A percentile compares a stretch with the other conserved stretches of the same genome.
Conservation (phyloP, 2,797 vertebrate species). For the Sebastes aleutianus region DNA sequence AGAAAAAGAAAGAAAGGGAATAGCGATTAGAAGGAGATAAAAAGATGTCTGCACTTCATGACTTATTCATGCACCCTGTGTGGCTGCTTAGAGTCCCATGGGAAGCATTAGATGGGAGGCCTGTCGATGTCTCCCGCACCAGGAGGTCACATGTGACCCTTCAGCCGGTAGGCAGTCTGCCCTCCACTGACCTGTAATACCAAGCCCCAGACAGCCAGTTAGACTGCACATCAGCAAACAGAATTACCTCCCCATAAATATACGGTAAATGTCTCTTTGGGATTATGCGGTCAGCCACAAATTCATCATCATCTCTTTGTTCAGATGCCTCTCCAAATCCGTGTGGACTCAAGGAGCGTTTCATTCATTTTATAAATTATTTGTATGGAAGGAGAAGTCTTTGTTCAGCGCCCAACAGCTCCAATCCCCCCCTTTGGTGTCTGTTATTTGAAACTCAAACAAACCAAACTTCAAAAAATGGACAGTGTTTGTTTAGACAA, state of each 20-base stretch:
- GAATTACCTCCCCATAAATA: conserved; percentile 41
- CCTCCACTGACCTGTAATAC: conserved; percentile 28
- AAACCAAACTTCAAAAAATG: conserved; percentile 46
- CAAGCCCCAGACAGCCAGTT: conserved; percentile 22
- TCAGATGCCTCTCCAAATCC: conserved; percentile 21
- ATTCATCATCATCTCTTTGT: conserved; percentile 45
- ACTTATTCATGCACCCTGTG: conserved; percentile 72
- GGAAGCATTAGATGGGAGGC: conserved; percentile 55
- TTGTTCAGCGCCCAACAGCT: conserved; percentile 41
- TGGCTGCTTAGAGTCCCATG: conserved; percentile 58
- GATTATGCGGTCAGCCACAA: not conserved
- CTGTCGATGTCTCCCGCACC: conserved; percentile 34
- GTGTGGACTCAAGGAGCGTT: not conserved
- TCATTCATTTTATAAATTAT: conserved; percentile 47
- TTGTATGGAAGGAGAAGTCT: conserved; percentile 32
- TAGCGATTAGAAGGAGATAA: conserved; percentile 26
- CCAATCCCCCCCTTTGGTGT: conserved; percentile 9
- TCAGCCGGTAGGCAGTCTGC: conserved; percentile 11
- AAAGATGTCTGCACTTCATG: conserved; percentile 63
- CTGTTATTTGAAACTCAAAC: conserved; percentile 33
- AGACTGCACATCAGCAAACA: conserved; percentile 42
- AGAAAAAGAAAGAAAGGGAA: not conserved
- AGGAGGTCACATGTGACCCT: conserved; percentile 47
- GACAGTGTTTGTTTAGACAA: conserved; percentile 44
- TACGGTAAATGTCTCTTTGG: conserved; percentile 41